phyloP scores from a whole-genome alignment of 2,113 vertebrate genomes.

The Balaenoptera acutorostrata region DNA sequence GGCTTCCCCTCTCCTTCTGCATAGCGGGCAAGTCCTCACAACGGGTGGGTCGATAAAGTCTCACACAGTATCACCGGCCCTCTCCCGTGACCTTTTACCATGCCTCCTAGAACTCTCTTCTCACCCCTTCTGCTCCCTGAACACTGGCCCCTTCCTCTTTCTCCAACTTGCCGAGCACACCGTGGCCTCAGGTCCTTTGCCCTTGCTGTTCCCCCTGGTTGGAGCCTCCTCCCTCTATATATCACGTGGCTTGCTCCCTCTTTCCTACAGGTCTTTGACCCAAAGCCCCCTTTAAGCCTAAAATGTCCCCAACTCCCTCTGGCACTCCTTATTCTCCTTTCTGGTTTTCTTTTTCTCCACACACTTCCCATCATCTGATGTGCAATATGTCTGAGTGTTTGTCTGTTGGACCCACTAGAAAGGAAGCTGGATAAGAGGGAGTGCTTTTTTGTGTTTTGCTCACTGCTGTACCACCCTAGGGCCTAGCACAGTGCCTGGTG shows the following conservation, averaged over 20 bases:
- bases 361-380: not conserved
- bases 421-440: not conserved
- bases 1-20: no score
- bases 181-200: no score
- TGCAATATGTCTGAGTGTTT: not conserved
- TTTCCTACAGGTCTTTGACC: not conserved
- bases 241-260: not conserved
- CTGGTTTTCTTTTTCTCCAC: not conserved
- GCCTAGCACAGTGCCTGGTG: not conserved
- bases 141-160: accelerated
- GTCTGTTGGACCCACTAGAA: not conserved
- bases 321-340: not conserved
- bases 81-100: not conserved
- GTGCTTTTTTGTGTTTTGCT: not conserved
- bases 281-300: not conserved
- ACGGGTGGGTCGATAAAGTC: not conserved
- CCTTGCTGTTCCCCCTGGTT: not conserved
- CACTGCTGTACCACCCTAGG: not conserved
- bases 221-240: not conserved
- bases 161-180: not conserved
- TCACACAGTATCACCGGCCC: accelerated
- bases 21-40: not conserved
- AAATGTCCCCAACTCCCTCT: not conserved
- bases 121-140: not conserved
- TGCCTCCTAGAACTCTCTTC: accelerated